Conservation (phyloP, 2,113 vertebrate species). For the Indri indri region DNA sequence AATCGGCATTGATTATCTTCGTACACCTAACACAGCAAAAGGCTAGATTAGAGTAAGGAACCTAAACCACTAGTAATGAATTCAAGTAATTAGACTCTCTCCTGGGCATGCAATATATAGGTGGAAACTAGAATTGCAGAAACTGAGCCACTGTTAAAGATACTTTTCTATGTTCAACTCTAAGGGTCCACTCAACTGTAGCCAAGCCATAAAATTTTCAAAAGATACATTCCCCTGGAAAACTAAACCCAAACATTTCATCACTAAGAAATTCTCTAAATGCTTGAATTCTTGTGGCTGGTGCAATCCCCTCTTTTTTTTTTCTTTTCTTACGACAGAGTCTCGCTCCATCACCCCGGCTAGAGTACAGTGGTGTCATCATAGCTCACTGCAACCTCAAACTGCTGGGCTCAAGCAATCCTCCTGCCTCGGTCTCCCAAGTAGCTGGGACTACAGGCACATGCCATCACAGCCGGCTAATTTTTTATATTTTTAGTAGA, state of each 20-base stretch:
- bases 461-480: not conserved
- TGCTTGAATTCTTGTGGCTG: not conserved
- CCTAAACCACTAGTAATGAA: constrained; percentile 6
- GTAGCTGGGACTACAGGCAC: not conserved
- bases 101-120: not conserved
- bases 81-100: constrained; percentile 14
- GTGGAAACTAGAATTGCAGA: not conserved
- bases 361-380: not conserved
- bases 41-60: constrained; percentile 40
- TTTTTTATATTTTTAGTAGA: too few relatives aligned
- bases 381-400: not conserved
- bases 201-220: not conserved
- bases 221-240: not conserved
- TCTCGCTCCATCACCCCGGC: not conserved
- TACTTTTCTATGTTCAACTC: not conserved
- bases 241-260: constrained; percentile 14
- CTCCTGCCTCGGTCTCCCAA: not conserved
- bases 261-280: not conserved
- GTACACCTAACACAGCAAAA: constrained; percentile 90
- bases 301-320: not conserved
- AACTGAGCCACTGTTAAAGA: not conserved
- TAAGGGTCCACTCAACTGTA: not conserved
- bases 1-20: constrained; percentile 99
- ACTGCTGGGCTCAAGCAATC: not conserved
- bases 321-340: not conserved